Evolutionary conservation across 2,888 invertebrate genomes (phyloP).

Genomic region (Bursaphelenchus okinawaensis): DNA sequence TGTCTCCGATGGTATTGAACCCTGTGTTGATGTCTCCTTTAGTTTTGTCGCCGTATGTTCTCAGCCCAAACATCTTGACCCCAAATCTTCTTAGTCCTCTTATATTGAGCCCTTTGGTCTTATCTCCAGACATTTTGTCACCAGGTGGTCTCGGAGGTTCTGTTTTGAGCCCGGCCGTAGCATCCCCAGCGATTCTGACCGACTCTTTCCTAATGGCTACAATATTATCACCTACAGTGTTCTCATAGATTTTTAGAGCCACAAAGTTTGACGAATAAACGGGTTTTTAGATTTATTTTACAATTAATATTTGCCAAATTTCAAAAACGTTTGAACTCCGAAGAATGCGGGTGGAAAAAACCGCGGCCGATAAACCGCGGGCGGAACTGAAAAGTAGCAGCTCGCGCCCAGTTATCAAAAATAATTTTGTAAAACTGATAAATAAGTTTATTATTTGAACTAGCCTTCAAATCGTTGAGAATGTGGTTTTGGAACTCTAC

Average conservation of each 20-base stretch:
- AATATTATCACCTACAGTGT: slow-evolving; percentile 46
- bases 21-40: slow-evolving; percentile 39
- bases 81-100: slow-evolving; percentile 30
- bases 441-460: neutral
- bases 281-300: neutral
- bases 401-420: neutral
- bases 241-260: slow-evolving; percentile 21
- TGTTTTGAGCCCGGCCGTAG: slow-evolving; percentile 47
- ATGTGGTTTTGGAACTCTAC: neutral
- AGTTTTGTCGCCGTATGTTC: slow-evolving; percentile 33
- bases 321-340: neutral
- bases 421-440: neutral
- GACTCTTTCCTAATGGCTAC: slow-evolving; percentile 43
- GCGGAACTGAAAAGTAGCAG: neutral
- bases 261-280: neutral
- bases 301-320: neutral
- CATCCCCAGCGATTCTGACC: slow-evolving; percentile 46
- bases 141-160: slow-evolving; percentile 38
- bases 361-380: neutral
- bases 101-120: neutral
- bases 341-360: neutral
- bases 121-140: neutral
- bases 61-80: slow-evolving; percentile 44
- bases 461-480: neutral
- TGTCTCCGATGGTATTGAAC: slow-evolving; percentile 27